Evolutionary conservation across 2,113 vertebrate species (phyloP).

Genomic region (Sclerurus mexicanus): DNA sequence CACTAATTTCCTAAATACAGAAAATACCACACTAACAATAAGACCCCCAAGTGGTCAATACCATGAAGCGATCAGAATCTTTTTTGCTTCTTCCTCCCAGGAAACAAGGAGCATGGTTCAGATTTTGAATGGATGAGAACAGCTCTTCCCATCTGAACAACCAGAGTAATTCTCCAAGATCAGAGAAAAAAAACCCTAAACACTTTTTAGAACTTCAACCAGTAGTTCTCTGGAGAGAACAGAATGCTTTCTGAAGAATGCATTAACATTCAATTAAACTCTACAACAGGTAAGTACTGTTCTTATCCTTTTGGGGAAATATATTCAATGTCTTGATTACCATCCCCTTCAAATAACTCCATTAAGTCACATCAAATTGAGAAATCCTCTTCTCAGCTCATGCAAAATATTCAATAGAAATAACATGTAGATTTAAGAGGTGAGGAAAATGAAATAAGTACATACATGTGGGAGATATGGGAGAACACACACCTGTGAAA

Average conservation of each 20-base stretch:
- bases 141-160: background rate
- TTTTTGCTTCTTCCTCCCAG: background rate
- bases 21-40: background rate
- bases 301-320: background rate
- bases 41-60: background rate
- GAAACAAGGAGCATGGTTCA: background rate
- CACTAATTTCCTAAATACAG: background rate
- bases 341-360: background rate
- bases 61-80: accelerated
- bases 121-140: background rate
- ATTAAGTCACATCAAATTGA: too few species aligned
- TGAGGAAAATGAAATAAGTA: background rate
- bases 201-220: constrained; percentile 6
- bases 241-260: constrained; percentile 32
- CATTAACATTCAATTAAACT: constrained; percentile 51
- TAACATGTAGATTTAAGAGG: background rate
- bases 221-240: background rate
- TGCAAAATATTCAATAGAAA: background rate
- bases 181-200: constrained; percentile 25
- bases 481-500: too few species aligned
- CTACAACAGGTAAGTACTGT: background rate
- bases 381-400: background rate
- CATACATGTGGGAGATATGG: too few species aligned
- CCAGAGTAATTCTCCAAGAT: background rate
- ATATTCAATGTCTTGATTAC: background rate